A percentile compares a stretch with the other conserved stretches of the same genome.
These are phyloP conservation scores for Mormyrus iriodes DNA, from an alignment of 2,113 vertebrate species.

Conservation along the genomic window DNA sequence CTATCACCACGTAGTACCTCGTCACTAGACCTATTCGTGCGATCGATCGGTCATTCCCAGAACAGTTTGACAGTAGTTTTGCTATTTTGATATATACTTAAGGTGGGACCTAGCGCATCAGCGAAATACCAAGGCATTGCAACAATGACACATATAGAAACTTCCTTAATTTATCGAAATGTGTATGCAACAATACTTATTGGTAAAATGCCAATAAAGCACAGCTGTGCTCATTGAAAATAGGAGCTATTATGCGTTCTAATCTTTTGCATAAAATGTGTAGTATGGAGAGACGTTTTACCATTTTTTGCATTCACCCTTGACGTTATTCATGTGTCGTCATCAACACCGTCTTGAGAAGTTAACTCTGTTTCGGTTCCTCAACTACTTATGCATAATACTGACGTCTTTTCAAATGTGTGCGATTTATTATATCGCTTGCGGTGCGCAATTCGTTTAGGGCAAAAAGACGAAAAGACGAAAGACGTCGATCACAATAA, in stretches of 20 bases:
- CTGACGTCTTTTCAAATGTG: not conserved
- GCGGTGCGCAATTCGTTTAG: not conserved
- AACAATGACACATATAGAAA: not conserved
- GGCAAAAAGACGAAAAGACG: not conserved
- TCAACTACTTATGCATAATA: not conserved
- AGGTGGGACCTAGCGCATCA: not conserved
- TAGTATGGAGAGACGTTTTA: not conserved
- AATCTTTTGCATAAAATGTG: not conserved
- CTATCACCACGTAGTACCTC: not conserved
- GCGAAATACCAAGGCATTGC: not conserved
- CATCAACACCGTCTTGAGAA: not conserved
- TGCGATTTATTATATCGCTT: not conserved
- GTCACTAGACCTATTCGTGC: not conserved
- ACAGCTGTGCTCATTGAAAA: not conserved
- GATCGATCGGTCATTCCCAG: not conserved
- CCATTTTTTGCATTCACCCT: not conserved
- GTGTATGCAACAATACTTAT: not conserved
- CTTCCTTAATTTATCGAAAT: not conserved
- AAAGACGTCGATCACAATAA: not conserved
- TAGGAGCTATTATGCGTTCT: not conserved
- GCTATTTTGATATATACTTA: not conserved
- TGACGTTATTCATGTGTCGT: not conserved
- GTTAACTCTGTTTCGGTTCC: not conserved
- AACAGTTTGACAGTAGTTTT: not conserved
- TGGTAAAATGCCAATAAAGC: not conserved